Percentiles rank a stretch among this genome's conserved stretches.
phyloP scores from a whole-genome alignment of 2,797 vertebrate genomes.

The Pelochelys cantorii region DNA sequence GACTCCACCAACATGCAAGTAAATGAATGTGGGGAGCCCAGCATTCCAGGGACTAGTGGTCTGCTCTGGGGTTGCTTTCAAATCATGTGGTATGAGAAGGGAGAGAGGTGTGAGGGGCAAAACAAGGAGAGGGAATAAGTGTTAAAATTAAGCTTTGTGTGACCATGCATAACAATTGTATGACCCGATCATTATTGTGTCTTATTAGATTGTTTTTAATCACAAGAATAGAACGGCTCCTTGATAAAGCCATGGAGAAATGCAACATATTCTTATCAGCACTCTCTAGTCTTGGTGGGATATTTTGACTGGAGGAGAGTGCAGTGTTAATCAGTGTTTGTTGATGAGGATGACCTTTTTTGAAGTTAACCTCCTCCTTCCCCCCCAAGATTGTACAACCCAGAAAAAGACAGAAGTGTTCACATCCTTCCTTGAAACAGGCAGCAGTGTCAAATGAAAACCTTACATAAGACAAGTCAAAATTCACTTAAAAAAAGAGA shows the following conservation, averaged over 20 bases:
- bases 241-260: slow-evolving; percentile 69
- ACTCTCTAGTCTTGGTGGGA: slow-evolving; percentile 18
- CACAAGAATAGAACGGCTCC: slow-evolving; percentile 39
- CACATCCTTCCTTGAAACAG: neutral
- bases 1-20: neutral
- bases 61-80: slow-evolving; percentile 55
- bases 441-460: neutral
- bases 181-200: slow-evolving; percentile 55
- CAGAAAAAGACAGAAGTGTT: neutral
- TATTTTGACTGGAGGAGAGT: slow-evolving; percentile 76
- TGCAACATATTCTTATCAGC: slow-evolving; percentile 47
- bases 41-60: neutral
- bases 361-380: slow-evolving; percentile 27
- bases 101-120: slow-evolving; percentile 32
- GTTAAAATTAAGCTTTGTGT: slow-evolving; percentile 15
- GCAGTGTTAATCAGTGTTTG: neutral
- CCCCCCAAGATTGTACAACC: neutral
- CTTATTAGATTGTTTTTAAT: slow-evolving; percentile 26
- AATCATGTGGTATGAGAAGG: slow-evolving; percentile 29
- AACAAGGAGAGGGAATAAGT: slow-evolving; percentile 37
- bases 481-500: neutral
- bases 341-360: slow-evolving; percentile 54
- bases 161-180: fast-evolving
- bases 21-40: neutral
- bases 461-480: neutral